Conservation (phyloP, 2,113 vertebrate species). For the Lampris incognitus region DNA sequence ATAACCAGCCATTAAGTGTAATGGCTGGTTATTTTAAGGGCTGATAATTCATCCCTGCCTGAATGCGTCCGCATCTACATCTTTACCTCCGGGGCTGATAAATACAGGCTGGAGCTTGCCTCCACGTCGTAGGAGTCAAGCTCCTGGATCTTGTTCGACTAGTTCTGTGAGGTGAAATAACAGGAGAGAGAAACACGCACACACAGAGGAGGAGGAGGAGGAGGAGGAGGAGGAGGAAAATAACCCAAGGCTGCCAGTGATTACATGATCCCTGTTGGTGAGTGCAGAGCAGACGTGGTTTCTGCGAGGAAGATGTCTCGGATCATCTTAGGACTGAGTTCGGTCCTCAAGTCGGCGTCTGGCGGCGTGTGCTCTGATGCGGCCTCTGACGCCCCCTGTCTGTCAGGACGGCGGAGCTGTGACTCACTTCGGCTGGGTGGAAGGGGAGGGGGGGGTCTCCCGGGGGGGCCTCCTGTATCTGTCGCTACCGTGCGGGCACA, state of each 20-base stretch:
- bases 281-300: slow-evolving; percentile 32
- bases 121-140: slow-evolving; percentile 27
- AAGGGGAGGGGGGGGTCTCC: too few species aligned
- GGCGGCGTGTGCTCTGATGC: too few species aligned
- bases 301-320: not conserved
- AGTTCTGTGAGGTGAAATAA: slow-evolving; percentile 68
- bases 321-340: too few species aligned
- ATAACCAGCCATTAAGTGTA: slow-evolving; percentile 46
- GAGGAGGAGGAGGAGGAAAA: slow-evolving; percentile 37
- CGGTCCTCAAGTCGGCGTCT: too few species aligned
- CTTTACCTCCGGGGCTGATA: slow-evolving; percentile 33
- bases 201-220: slow-evolving; percentile 4
- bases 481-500: too few species aligned
- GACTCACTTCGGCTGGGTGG: too few species aligned
- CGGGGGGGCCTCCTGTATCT: too few species aligned
- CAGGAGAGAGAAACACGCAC: not conserved
- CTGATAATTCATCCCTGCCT: slow-evolving; percentile 28
- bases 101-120: slow-evolving; percentile 74
- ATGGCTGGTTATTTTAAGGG: not conserved
- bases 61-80: slow-evolving; percentile 40
- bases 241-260: slow-evolving; percentile 19
- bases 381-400: too few species aligned
- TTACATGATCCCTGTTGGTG: slow-evolving; percentile 1
- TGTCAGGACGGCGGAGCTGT: too few species aligned
- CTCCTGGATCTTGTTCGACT: slow-evolving; percentile 66